Base-by-base conservation (phyloP, 2,113 vertebrate genomes). In the Oxygymnocypris stewartii region DNA sequence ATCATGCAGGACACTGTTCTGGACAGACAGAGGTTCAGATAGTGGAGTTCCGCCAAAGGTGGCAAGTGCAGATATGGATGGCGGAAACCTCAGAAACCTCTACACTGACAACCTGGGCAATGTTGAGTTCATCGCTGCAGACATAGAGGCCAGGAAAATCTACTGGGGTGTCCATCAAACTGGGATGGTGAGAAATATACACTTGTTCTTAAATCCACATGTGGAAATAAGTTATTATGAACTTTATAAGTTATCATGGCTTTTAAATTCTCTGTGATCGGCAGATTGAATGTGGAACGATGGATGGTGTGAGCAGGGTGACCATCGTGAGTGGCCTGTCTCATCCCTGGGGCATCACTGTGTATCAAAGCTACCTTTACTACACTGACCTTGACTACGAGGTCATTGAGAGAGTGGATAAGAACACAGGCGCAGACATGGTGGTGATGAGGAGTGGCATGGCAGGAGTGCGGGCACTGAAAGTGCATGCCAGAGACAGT, bases 391-490 rank as follows among this genome's bases (percentile, higher is more conserved):
- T 91, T 84, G 93, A 95, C 93, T 93, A 89, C 10, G 92, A 95
- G 89, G 94, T 95, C 85, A 92, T 95, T 51, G 94, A 95, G 91
- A 90, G 94, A 87, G 94, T 95, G 85, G 91, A 95, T 67, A 94
- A 95, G 86, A 83, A 84, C 80, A 90, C 20, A 1, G 94, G 94
- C 0, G 89, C 90, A 71, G 92, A 93, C 35, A 93, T 93, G 93
- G 92, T 94, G 79, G 89, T 94, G 87, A 92, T 95, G 93, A 93
- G 94, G 85, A 94, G 91, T 0, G 87, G 91, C 83, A 90, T 95
- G 92, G 83, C 91, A 10, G 92, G 90, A 23, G 89, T 94, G 18
- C 91, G 80, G 11, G 92, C 92, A 71, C 65, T 95, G 31, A 94
- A 94, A 91, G 91, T 94, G 20, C 92, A 95, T 23, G 89, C 94